Evolutionary conservation across 2,113 vertebrate genomes (phyloP), one percentile per base, ranked within the genome.

Genomic region (Balaenoptera acutorostrata): DNA sequence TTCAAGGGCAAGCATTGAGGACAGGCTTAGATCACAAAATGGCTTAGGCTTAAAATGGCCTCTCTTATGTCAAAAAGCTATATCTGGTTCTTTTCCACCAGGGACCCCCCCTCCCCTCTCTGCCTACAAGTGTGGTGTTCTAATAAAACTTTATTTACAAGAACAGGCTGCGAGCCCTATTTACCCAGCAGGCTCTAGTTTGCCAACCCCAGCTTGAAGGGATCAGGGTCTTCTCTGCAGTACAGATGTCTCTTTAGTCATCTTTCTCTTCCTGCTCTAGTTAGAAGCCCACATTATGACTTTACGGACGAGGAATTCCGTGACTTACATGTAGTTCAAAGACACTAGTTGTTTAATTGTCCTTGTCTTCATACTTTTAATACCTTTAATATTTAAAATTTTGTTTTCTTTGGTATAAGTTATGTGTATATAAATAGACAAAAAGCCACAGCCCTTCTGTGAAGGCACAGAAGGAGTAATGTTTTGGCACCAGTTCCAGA

Each of bases 301-400:
- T 92, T 86, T 25, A 81, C 31, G 44, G 27, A n/a, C 33, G 18
- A 86, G 31, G 31, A 85, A 71, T n/a, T 31, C 31, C 6, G 0
- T 55, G 41, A 90, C 18, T 90, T 82, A 55, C 13, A 33, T 23
- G 3, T n/a, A 33, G 5, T 69, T 96, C 72, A 96, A 57, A 92
- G 52, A 81, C 21, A 39, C 14, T 41, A 90, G 33, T 33, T 83
- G 5, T 59, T 77, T 78, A 36, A 74, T 95, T 7, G 29, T 55
- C 59, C 55, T 95, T 63, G 10, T 49, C 49, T 82, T 97, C 6
- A 64, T 96, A n/a, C 29, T 71, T 95, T 92, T 80, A 92, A 25
- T 83, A 71, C 36, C 21, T 84, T 96, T 69, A 55, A 61, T 71
- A 66, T 95, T 80, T 80, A 81, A 88, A 88, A 52, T 39, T 84